Evolutionary conservation across 2,797 vertebrate species (phyloP), one percentile per base, ranked within the genome.

Genomic region (Periophthalmus magnuspinnatus): DNA sequence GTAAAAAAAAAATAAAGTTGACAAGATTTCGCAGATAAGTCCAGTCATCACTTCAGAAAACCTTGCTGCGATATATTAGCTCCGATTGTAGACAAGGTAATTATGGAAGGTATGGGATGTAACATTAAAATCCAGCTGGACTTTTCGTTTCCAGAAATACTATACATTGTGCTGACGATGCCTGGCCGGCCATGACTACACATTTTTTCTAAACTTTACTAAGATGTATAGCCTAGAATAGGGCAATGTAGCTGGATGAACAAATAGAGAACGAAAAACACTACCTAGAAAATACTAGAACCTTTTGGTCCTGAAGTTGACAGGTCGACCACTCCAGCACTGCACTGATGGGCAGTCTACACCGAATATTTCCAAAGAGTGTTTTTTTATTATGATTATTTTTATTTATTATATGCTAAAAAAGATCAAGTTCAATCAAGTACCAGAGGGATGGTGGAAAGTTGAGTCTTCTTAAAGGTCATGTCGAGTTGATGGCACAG

Each of bases 71-170:
- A 62, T 76, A 67, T 79, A 71, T 77, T 81, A 76, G 65, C 77
- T 67, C 62, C 38, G 6, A 41, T 79, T 69, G 69, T 52, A 64
- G 65, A 67, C 59, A 4, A 56, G 33, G 24, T 73, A 52, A 77
- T 83, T 72, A 71, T 67, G 38, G 17, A 52, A 72, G 69, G 71
- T n/a, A n/a, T n/a, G n/a, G n/a, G n/a, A n/a, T n/a, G n/a, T n/a
- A n/a, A n/a, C 48, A 69, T 79, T 84, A 62, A 76, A n/a, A 14
- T 28, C 17, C 47, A 60, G n/a, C 36, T 59, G 36, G 32, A 24
- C 61, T 45, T 45, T 45, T 45, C 41, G 13, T 13, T 0, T 45
- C 41, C 5, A 16, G 41, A 14, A 45, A 45, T 45, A 45, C 11
- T 45, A 45, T 45, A 45, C 41, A 45, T 16, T 16, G 41, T 45